Conservation (phyloP, 1,140 invertebrate species). For the Brachionus koreanus region DNA sequence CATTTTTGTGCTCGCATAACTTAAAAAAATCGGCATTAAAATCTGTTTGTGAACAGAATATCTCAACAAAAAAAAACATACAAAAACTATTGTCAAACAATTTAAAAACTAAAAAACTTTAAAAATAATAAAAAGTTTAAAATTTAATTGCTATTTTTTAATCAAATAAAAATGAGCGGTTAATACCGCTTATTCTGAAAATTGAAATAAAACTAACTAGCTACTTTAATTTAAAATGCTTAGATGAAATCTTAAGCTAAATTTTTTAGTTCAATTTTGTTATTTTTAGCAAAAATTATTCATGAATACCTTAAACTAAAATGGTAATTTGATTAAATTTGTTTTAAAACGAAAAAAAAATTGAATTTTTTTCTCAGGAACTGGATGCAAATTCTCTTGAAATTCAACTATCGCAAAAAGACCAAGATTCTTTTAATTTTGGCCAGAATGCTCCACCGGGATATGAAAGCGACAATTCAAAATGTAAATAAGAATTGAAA, state of each 20-base stretch:
- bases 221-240: background rate
- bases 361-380: background rate
- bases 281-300: background rate
- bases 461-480: background rate
- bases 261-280: too few species aligned
- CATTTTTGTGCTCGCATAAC: background rate
- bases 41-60: background rate
- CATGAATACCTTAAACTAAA: background rate
- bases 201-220: background rate
- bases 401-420: background rate
- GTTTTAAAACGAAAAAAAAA: background rate
- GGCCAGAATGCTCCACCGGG: background rate
- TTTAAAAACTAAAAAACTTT: background rate
- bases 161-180: background rate
- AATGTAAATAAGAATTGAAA: background rate
- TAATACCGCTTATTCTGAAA: background rate
- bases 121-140: background rate
- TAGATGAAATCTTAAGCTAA: background rate
- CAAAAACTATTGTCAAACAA: background rate
- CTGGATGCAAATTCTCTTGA: background rate
- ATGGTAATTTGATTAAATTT: background rate
- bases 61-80: background rate
- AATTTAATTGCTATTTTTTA: background rate
- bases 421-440: slow-evolving; percentile 13
- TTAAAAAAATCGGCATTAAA: background rate